Evolutionary conservation across 2,113 vertebrate genomes (phyloP).

Genomic region (Oryzias melastigma): DNA sequence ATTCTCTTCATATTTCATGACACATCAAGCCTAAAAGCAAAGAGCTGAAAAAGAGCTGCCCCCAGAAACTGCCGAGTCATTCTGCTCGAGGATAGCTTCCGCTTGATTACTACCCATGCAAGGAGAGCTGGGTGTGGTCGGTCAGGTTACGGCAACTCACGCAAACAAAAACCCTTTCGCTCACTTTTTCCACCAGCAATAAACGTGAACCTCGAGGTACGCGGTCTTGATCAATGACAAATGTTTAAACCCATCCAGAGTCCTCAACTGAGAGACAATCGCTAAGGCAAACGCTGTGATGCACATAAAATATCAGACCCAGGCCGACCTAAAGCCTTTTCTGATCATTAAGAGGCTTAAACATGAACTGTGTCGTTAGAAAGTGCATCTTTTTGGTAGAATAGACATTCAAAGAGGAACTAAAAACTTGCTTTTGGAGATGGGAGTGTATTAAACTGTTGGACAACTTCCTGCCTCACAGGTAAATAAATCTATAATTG

Average conservation of each 20-base stretch:
- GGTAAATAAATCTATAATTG: slow-evolving; percentile 28
- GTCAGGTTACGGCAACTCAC: slow-evolving; percentile 11
- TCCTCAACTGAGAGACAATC: slow-evolving; percentile 54
- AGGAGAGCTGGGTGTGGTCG: slow-evolving; percentile 26
- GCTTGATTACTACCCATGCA: slow-evolving; percentile 19
- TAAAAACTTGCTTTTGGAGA: slow-evolving; percentile 20
- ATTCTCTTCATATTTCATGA: slow-evolving; percentile 4
- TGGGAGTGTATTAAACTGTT: slow-evolving; percentile 18
- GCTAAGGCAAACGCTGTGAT: slow-evolving; percentile 61
- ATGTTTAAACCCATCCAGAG: slow-evolving; percentile 39
- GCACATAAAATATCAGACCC: slow-evolving; percentile 28
- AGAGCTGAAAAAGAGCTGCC: not conserved
- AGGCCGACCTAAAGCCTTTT: slow-evolving; percentile 16
- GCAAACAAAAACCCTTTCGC: slow-evolving; percentile 3
- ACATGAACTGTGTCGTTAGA: slow-evolving; percentile 11
- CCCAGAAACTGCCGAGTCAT: slow-evolving; percentile 33
- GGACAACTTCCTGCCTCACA: slow-evolving; percentile 6
- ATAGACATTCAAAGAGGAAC: slow-evolving; percentile 29
- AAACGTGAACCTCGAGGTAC: not conserved
- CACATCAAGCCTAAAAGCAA: not conserved
- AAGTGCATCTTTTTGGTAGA: slow-evolving; percentile 32
- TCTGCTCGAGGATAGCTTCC: slow-evolving; percentile 17
- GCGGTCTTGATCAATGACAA: slow-evolving; percentile 22
- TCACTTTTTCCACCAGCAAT: not conserved
- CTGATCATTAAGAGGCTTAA: slow-evolving; percentile 11